These are phyloP conservation scores for Electrophaes corylata DNA, from an alignment of 2,888 invertebrate genomes.

Conservation along the genomic window DNA sequence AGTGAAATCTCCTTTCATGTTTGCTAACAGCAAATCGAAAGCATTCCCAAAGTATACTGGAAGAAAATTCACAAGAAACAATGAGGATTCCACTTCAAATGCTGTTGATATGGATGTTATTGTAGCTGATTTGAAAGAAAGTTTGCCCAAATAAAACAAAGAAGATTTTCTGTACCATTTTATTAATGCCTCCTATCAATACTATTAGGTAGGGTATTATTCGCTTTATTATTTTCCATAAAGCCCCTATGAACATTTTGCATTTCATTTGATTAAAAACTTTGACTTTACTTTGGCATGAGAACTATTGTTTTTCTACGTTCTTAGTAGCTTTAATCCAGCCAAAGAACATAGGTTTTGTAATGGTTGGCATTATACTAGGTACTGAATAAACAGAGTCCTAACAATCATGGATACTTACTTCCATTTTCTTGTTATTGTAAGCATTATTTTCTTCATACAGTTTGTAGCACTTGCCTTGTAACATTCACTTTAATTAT, in stretches of 20 bases:
- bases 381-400: no score
- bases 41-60: constrained; percentile 64
- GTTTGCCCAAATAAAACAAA: constrained; percentile 62
- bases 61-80: constrained; percentile 60
- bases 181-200: constrained; percentile 27
- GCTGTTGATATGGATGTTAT: constrained; percentile 64
- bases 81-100: constrained; percentile 33
- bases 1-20: constrained; percentile 43
- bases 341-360: not conserved
- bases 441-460: not conserved
- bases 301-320: no score
- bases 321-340: constrained; percentile 40
- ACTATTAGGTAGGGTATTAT: not conserved
- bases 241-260: no score
- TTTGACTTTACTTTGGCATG: no score
- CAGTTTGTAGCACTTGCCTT: not conserved
- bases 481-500: constrained; percentile 8
- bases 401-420: no score
- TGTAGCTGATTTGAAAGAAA: constrained; percentile 75
- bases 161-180: constrained; percentile 25
- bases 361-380: no score
- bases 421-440: no score
- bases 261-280: no score
- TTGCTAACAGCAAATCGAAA: constrained; percentile 67
- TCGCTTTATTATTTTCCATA: not conserved